phyloP scores from a whole-genome alignment of 2,888 invertebrate genomes.

The Mythimna lalbum region DNA sequence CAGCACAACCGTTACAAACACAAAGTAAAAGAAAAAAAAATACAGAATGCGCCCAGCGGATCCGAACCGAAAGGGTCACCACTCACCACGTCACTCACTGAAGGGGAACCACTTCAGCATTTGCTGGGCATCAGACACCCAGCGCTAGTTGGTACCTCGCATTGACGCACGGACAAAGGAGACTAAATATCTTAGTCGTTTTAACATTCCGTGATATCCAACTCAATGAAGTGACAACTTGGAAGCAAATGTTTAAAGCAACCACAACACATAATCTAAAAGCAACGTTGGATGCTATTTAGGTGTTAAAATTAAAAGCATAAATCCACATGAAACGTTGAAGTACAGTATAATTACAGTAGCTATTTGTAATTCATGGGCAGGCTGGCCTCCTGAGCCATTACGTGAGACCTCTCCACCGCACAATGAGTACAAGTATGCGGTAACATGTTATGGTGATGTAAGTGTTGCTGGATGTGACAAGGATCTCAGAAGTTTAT shows the following conservation, averaged over 20 bases:
- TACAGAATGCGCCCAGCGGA: no score
- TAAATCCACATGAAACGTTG: conserved; percentile 72
- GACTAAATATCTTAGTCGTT: not conserved
- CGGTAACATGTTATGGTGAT: conserved; percentile 63
- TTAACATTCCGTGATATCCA: not conserved
- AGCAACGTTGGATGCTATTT: conserved; percentile 37
- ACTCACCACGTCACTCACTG: no score
- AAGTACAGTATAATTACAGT: conserved; percentile 75
- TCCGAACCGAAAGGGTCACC: no score
- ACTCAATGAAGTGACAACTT: conserved; percentile 10
- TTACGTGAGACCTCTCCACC: conserved; percentile 73
- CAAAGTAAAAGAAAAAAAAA: no score
- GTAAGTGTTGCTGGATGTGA: conserved; percentile 62
- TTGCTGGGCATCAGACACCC: no score
- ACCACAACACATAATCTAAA: conserved; percentile 32
- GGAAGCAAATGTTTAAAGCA: conserved; percentile 30
- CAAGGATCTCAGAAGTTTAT: not conserved
- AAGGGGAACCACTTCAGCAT: no score
- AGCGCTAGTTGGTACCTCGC: no score
- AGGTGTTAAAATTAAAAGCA: conserved; percentile 76
- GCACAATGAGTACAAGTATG: conserved; percentile 77
- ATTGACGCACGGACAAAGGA: no score
- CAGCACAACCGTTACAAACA: no score
- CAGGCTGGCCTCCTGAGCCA: conserved; percentile 73
- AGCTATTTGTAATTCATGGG: conserved; percentile 80